A percentile compares a stretch with the other conserved stretches of the same genome.
Evolutionary conservation across 1,140 invertebrate species (phyloP).

Genomic region (Saccostrea glomerata): DNA sequence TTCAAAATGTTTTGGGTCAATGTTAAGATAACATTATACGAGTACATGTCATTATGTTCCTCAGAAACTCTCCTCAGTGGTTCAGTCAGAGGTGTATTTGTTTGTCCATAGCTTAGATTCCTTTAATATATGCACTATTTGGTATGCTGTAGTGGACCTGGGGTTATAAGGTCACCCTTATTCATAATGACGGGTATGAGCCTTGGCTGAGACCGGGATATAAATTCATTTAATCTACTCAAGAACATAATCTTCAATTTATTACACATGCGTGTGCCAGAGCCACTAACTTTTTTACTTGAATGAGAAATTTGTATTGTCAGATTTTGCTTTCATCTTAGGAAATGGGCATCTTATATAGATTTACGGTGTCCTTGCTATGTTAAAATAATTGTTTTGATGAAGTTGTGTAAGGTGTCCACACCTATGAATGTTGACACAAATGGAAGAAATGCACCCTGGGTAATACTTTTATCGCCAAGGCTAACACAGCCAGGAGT

Average conservation of each 20-base stretch:
- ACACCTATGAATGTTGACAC: slow-evolving; percentile 18
- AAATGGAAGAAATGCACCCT: slow-evolving; percentile 16
- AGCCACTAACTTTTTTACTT: background rate
- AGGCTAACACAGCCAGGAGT: background rate
- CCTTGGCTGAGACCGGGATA: background rate
- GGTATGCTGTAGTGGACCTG: background rate
- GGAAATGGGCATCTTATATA: background rate
- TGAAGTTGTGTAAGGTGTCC: background rate
- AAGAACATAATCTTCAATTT: background rate
- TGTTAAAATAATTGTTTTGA: slow-evolving; percentile 3
- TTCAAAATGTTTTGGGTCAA: no score
- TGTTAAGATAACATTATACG: no score
- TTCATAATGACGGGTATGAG: background rate
- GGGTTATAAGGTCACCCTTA: background rate
- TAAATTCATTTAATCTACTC: background rate
- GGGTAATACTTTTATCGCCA: slow-evolving; percentile 19
- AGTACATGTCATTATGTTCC: no score
- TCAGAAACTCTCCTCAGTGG: background rate
- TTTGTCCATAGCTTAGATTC: slow-evolving; percentile 16
- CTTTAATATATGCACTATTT: slow-evolving; percentile 10
- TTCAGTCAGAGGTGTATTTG: background rate
- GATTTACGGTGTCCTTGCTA: background rate
- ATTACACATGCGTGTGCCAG: background rate
- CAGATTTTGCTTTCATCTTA: background rate
- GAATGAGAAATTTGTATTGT: background rate